Base-by-base conservation (phyloP, 2,797 vertebrate species). In the Chaunax sp. region DNA sequence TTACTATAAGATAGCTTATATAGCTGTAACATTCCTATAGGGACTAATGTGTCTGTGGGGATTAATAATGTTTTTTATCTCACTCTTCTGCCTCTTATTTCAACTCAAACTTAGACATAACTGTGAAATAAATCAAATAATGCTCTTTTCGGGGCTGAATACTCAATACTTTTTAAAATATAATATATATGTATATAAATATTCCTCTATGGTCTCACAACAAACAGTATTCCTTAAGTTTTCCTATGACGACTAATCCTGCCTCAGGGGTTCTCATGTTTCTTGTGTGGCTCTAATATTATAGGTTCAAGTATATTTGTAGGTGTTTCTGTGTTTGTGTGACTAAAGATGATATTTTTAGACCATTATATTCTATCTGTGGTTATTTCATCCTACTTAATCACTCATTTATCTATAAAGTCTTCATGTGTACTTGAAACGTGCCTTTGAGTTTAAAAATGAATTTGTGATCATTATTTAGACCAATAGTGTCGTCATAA, bases 391-490 rank as follows among this genome's bases (percentile, higher is more conserved):
- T 44, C 7, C 10, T 2, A 25, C 6, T 3, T 43, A 20, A 47
- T 47, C 16, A 4, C 33, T 49, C 0, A 22, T 38, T 6, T n/a
- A 6, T 75, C 19, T 9, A 11, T 26, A 28, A 30, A 40, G 44
- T 30, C 22, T 16, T 37, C 25, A 26, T 23, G n/a, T 20, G 47
- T 22, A 44, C 47, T 46, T 16, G n/a, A n/a, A n/a, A n/a, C n/a
- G n/a, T n/a, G n/a, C n/a, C n/a, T n/a, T n/a, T n/a, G n/a, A n/a
- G n/a, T n/a, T n/a, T n/a, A n/a, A n/a, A n/a, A n/a, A n/a, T n/a
- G 44, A 38, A 50, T 55, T 25, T 70, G 50, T 44, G 62, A 57
- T 30, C 19, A 20, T 33, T 30, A 51, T 61, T 35, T 57, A 23
- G 45, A 38, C 38, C 45, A 18, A 15, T 35, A 30, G 20, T n/a